Conservation (phyloP, 2,797 vertebrate genomes). For the Chiroxiphia lanceolata region DNA sequence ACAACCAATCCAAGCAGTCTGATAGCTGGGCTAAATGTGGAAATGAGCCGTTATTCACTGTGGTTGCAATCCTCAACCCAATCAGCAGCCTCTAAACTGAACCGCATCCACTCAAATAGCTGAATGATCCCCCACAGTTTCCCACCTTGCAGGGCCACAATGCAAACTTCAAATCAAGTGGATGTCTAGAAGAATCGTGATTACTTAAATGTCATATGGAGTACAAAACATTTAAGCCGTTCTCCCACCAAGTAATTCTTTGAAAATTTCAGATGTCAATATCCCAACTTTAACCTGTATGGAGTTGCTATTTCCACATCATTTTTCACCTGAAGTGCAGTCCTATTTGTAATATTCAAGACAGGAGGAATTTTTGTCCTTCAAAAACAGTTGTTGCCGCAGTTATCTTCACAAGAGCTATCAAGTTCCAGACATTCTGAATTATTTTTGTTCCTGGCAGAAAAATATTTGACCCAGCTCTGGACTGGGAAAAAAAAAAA, state of each 20-base stretch:
- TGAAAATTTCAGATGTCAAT: constrained; percentile 61
- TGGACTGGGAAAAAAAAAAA: constrained; percentile 10
- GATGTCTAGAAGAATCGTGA: not conserved
- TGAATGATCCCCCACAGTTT: not conserved
- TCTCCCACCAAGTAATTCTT: constrained; percentile 35
- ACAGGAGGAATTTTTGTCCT: constrained; percentile 77
- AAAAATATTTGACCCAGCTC: constrained; percentile 74
- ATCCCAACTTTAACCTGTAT: constrained; percentile 35
- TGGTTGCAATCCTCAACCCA: constrained; percentile 10
- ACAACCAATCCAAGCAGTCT: constrained; percentile 48
- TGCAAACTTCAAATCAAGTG: not conserved
- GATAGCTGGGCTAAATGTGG: constrained; percentile 51
- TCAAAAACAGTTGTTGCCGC: constrained; percentile 75
- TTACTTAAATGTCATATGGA: constrained; percentile 51
- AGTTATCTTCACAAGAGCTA: constrained; percentile 75
- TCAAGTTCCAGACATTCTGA: constrained; percentile 77
- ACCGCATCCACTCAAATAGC: not conserved
- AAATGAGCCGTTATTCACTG: constrained; percentile 61
- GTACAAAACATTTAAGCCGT: not conserved
- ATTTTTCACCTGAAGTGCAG: constrained; percentile 34
- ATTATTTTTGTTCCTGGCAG: constrained; percentile 73
- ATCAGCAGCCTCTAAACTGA: not conserved
- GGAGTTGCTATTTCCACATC: constrained; percentile 40
- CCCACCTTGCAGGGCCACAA: not conserved
- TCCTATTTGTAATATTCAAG: constrained; percentile 69